A percentile compares a stretch with the other conserved stretches of the same genome.
Evolutionary conservation across 2,888 invertebrate genomes (phyloP).

Genomic region (Acronicta leporina): DNA sequence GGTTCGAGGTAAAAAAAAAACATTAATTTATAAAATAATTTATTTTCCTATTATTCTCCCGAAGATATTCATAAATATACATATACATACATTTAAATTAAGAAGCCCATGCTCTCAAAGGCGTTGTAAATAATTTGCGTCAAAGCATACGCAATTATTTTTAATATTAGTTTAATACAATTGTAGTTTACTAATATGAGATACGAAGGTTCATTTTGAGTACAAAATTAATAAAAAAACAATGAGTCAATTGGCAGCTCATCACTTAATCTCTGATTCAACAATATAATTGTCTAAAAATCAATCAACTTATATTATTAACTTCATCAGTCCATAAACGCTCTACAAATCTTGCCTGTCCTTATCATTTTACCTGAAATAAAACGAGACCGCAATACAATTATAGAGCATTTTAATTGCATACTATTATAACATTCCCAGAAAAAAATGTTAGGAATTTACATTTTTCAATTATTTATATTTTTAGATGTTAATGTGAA

Average conservation of each 20-base stretch:
- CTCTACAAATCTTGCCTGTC: slow-evolving; percentile 40
- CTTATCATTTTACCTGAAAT: slow-evolving; percentile 38
- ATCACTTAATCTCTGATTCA: slow-evolving; percentile 16
- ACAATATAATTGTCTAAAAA: slow-evolving; percentile 10
- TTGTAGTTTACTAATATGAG: slow-evolving; percentile 17
- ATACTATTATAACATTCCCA: neutral
- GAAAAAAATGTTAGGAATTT: neutral
- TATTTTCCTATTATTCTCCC: slow-evolving; percentile 62
- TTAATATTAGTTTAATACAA: slow-evolving; percentile 14
- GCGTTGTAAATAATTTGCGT: slow-evolving; percentile 27
- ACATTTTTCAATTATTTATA: neutral
- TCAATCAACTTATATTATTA: neutral
- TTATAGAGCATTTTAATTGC: slow-evolving; percentile 17
- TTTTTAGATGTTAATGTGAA: slow-evolving; percentile 2
- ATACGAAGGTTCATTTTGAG: slow-evolving; percentile 12
- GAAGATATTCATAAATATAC: slow-evolving; percentile 44
- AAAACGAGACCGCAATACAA: slow-evolving; percentile 43
- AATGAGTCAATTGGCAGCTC: slow-evolving; percentile 46
- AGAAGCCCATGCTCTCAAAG: slow-evolving; percentile 27
- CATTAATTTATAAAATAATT: slow-evolving; percentile 59
- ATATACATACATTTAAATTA: slow-evolving; percentile 36
- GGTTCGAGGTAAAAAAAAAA: neutral
- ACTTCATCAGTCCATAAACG: neutral
- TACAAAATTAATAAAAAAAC: slow-evolving; percentile 26
- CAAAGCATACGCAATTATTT: slow-evolving; percentile 15